Evolutionary conservation across 2,797 vertebrate genomes (phyloP).

Genomic region (Enteromius treurensis): DNA sequence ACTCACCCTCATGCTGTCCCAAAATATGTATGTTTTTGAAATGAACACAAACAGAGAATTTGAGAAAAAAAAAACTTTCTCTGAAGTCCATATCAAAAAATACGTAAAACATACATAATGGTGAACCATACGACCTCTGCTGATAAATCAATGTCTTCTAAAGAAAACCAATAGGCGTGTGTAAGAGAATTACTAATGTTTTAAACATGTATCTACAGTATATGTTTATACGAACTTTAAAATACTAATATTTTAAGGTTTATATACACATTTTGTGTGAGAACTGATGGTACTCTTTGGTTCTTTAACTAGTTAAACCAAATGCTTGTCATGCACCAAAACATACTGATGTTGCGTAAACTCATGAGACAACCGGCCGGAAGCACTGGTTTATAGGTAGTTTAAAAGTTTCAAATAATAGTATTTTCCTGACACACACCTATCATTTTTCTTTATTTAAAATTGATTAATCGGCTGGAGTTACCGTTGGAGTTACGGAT

Average conservation of each 20-base stretch:
- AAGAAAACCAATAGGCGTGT: background rate
- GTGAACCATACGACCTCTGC: background rate
- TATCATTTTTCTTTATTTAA: background rate
- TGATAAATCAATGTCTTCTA: background rate
- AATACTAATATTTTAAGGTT: background rate
- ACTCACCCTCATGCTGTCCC: background rate
- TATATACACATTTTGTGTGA: background rate
- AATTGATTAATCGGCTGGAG: background rate
- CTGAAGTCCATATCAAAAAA: background rate
- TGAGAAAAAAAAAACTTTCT: background rate
- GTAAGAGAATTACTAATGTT: background rate
- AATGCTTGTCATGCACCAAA: background rate
- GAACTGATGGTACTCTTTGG: background rate
- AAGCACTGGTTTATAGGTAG: background rate
- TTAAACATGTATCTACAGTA: background rate
- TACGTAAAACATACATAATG: background rate
- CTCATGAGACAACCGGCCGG: background rate
- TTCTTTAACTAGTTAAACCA: background rate
- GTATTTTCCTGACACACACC: background rate
- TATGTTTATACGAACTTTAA: background rate
- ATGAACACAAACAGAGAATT: background rate
- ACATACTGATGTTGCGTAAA: background rate
- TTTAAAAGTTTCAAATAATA: background rate
- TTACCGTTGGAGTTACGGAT: background rate
- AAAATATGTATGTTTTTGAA: background rate